Base-by-base conservation (phyloP, 1,140 invertebrate genomes). In the Aphelenchoides besseyi region DNA sequence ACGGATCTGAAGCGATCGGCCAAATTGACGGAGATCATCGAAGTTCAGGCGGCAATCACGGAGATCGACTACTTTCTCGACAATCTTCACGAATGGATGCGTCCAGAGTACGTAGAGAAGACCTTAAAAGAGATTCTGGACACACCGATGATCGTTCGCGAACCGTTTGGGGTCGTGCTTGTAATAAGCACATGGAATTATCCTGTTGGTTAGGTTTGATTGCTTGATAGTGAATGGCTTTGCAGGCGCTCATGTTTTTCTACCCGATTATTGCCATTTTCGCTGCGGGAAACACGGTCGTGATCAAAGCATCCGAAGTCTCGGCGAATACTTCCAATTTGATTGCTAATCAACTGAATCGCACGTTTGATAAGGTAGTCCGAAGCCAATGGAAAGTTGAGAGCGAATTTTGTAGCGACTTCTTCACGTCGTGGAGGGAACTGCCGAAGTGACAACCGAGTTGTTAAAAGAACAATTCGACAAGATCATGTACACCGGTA, bases 401-500 rank as follows among this genome's bases (percentile, higher is more conserved):
- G 29, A 54, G 41, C n/a, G n/a, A n/a, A n/a, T 28, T 26, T 68
- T 3, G 52, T 16, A 68, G 16, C 23, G 66, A 16, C 5, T 68
- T 3, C 53, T 68, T 57, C 54, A 62, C 69, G 86, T 88, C 18
- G 75, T 89, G 16, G 86, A 87, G 72, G 94, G 93, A 67, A 93
- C 91, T 52, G 86, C 92, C 0, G 80, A 88, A 35, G 92, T 94
- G 87, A 94, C 92, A 0, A 90, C 90, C 1, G 90, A 91, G 78
- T 82, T 97, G 9, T 86, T 97, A 3, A 91, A 92, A 74, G 88
- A 95, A 81, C 89, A 89, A 81, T 97, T 95, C 84, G 95, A 98
- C 87, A 92, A 95, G 81, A 97, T 98, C 73, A 95, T 97, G 87
- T 98, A 92, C 84, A 98, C 95, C 1, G 95, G 95, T 0, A n/a